Evolutionary conservation across 2,113 vertebrate genomes (phyloP).

Genomic region (Chitala chitala): DNA sequence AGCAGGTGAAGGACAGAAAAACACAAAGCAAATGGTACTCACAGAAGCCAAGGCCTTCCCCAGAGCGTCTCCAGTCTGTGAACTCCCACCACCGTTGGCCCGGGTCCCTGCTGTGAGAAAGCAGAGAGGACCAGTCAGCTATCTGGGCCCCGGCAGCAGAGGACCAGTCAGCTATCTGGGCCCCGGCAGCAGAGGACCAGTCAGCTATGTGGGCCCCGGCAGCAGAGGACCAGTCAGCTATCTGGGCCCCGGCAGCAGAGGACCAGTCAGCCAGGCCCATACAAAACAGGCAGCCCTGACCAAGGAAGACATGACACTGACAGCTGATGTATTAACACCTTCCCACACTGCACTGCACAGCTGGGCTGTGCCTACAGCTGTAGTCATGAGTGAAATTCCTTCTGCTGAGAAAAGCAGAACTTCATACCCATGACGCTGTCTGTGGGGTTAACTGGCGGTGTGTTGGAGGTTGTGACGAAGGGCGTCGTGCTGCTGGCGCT

Average conservation of each 20-base stretch:
- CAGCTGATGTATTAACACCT: no score
- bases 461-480: conserved; percentile 69
- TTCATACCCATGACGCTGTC: conserved; percentile 74
- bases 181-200: not conserved
- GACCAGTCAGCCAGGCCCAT: not conserved
- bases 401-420: not conserved
- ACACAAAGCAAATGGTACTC: conserved; percentile 58
- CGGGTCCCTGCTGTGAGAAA: conserved; percentile 67
- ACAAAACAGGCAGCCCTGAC: not conserved
- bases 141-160: not conserved
- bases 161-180: not conserved
- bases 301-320: no score
- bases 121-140: conserved; percentile 30
- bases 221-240: not conserved
- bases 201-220: not conserved
- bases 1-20: not conserved
- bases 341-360: no score
- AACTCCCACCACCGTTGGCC: conserved; percentile 74
- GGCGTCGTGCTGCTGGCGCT: conserved; percentile 62
- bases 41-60: conserved; percentile 95
- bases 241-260: not conserved
- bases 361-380: no score
- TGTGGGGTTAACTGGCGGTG: conserved; percentile 71
- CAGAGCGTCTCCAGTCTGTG: conserved; percentile 90
- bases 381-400: no score